Base-by-base conservation (phyloP, 2,113 vertebrate genomes). In the Cyprinodon tularosa region DNA sequence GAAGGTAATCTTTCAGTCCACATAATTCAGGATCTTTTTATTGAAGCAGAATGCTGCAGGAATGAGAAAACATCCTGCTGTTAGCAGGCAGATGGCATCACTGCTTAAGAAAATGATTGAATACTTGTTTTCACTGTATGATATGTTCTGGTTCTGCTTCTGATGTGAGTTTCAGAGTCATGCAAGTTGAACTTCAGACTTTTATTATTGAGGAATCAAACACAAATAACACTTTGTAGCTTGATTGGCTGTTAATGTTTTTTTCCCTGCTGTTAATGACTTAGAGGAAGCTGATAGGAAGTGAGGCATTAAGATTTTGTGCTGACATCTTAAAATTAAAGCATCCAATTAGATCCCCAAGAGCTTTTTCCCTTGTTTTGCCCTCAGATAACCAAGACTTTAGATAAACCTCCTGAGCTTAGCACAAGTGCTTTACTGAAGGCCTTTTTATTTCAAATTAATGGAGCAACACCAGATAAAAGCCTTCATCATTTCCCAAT, bases 221-320 rank as follows among this genome's bases (percentile, higher is more conserved):
- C 77, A 69, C 62, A 84, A 72, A 22, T 20, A 13, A 66, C 77
- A 84, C 79, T 89, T 78, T 80, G 74, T 81, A 66, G 77, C 68
- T 76, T 37, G 62, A 86, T 87, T 72, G 83, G 81, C 77, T 44
- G 68, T 66, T 76, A 80, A 84, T 84, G 62, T 68, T 82, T 68
- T 65, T 66, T 76, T 61, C 59, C 44, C 29, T 74, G 72, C 38
- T 36, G 71, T 62, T 90, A 90, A 80, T 84, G 81, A 77, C 4
- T 84, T 63, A 40, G 59, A 50, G 62, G 68, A 72, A 45, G 62
- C 75, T 81, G 83, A 83, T 37, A 82, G 78, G 76, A 84, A 77
- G 83, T 65, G 22, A 45, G 40, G 68, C 76, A 67, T 84, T 84
- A 74, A 53, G 59, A 60, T 59, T 81, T 72, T 29, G 22, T 69